phyloP scores from a whole-genome alignment of 2,888 invertebrate species.

The Acronicta aceris region DNA sequence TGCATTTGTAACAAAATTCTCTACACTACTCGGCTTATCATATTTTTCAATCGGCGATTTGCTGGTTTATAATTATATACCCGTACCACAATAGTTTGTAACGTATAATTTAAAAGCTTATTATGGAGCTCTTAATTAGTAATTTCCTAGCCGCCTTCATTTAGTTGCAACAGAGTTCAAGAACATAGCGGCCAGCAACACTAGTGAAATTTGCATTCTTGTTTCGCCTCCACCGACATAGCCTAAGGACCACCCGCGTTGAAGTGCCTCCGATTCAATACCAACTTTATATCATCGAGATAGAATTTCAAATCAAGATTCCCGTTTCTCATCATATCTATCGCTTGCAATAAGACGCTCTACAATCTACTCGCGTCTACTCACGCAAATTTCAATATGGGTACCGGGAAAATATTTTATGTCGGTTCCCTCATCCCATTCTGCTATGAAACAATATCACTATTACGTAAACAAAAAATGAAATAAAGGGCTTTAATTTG shows the following conservation, averaged over 20 bases:
- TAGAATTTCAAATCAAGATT: conserved; percentile 75
- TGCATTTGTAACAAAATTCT: conserved; percentile 61
- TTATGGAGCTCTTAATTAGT: conserved; percentile 59
- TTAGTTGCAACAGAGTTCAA: conserved; percentile 74
- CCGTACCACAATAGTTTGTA: conserved; percentile 39
- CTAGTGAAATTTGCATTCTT: conserved; percentile 87
- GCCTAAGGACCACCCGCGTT: conserved; percentile 87
- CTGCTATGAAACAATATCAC: conserved; percentile 65
- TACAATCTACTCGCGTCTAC: conserved; percentile 77
- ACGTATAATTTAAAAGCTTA: conserved; percentile 52
- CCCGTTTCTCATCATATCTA: conserved; percentile 66
- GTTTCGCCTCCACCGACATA: conserved; percentile 80
- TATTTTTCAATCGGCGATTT: conserved; percentile 55
- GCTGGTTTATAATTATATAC: conserved; percentile 58
- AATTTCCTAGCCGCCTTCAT: conserved; percentile 67
- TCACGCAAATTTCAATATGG: conserved; percentile 76
- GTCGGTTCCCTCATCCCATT: conserved; percentile 60
- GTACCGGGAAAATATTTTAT: conserved; percentile 69
- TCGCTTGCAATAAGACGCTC: conserved; percentile 77
- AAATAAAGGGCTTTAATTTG: conserved; percentile 67
- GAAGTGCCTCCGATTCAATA: conserved; percentile 74
- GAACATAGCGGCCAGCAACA: conserved; percentile 74
- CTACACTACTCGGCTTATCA: conserved; percentile 61
- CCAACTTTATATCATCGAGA: conserved; percentile 80
- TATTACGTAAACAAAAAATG: conserved; percentile 67